Evolutionary conservation across 2,797 vertebrate species (phyloP).

Genomic region (Sebastes diploproa): DNA sequence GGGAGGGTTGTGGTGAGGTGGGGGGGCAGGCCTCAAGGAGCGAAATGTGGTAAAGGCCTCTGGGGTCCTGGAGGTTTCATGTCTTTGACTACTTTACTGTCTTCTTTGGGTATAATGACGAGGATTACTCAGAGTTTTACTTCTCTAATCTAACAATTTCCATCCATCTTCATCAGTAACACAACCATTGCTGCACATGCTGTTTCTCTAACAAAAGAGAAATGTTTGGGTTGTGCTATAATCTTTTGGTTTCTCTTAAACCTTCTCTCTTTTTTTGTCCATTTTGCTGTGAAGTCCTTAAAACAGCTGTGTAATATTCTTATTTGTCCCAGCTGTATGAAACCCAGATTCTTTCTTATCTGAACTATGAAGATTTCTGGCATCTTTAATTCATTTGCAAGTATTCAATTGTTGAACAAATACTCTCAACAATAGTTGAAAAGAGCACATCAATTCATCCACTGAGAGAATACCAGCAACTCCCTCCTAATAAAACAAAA

Average conservation of each 20-base stretch:
- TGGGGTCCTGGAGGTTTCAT: slow-evolving; percentile 45
- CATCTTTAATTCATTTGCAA: background rate
- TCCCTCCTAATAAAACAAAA: background rate
- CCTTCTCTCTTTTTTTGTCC: background rate
- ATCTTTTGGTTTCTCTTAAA: slow-evolving; percentile 1
- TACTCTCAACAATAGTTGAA: background rate
- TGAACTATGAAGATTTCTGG: background rate
- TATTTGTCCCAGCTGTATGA: background rate
- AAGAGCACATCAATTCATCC: background rate
- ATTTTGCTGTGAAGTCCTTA: background rate
- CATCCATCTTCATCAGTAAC: slow-evolving; percentile 57
- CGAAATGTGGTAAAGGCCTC: slow-evolving; percentile 50
- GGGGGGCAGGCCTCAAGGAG: slow-evolving; percentile 34
- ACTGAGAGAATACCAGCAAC: background rate
- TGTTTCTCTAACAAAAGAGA: slow-evolving; percentile 1
- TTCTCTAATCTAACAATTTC: slow-evolving; percentile 39
- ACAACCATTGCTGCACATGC: background rate
- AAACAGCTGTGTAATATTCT: slow-evolving; percentile 2
- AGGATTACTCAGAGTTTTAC: slow-evolving; percentile 58
- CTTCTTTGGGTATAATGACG: slow-evolving; percentile 42
- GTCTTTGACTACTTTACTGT: slow-evolving; percentile 55
- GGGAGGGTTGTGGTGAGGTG: slow-evolving; percentile 58
- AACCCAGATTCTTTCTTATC: slow-evolving; percentile 10
- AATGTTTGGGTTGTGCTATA: background rate
- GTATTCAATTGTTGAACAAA: background rate